Evolutionary conservation across 2,888 invertebrate genomes (phyloP), one percentile per base, ranked within the genome.

Genomic region (Lepidocyrtoides sp.): DNA sequence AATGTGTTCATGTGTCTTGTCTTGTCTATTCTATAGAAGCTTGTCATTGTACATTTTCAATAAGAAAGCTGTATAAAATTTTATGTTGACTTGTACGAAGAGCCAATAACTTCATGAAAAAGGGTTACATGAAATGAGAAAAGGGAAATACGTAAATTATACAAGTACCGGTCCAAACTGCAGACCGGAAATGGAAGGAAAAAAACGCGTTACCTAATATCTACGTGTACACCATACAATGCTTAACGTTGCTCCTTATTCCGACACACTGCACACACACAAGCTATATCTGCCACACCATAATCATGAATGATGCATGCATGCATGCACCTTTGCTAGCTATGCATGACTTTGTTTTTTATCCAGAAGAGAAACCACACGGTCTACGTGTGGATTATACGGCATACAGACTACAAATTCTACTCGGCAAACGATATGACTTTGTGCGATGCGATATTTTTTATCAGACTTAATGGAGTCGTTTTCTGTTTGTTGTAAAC

Each of bases 181-280:
- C 66, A 79, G 84, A 90, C 90, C 90, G 90, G 90, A 90, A 90
- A 90, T 84, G 84, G 79, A 57, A 90, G 69, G 54, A 90, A 90
- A 36, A 89, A 84, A 75, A 26, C n/a, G 23, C 12, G 75, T 51
- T 26, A 75, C 75, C 75, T 75, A 26, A 75, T 75, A 23, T 75
- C 23, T 29, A 23, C 41, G 72, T 29, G 20, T 57, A 29, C 63
- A n/a, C 29, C 12, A 29, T 63, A 14, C 63, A 57, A 57, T 17
- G 20, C 17, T 36, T 36, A n/a, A n/a, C n/a, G n/a, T n/a, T n/a
- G n/a, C n/a, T 72, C 72, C 44, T 72, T 72, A 44, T 23, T 44
- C 26, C 72, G 44, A 26, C 1, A 32, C 32, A 75, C 48, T 29
- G 48, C 26, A 44, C 75, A 75, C 26, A 8, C 23, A n/a, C 7